phyloP scores from a whole-genome alignment of 37 sponge, comb jelly and placozoan species.

The Cladorhizidae sp. region DNA sequence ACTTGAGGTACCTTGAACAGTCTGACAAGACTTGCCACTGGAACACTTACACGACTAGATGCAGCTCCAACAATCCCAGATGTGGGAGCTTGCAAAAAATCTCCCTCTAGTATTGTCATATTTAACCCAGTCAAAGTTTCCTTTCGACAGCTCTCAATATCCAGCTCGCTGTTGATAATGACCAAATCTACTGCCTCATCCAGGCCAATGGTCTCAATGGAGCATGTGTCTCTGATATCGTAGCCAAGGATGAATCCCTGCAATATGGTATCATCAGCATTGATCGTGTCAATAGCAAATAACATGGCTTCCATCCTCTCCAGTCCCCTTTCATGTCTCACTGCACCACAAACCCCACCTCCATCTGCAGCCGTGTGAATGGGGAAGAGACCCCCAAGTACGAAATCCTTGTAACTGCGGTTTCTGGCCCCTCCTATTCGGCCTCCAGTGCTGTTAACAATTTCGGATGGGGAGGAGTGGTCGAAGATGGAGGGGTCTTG shows the following conservation, averaged over 20 bases:
- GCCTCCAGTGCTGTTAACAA: constrained; percentile 1
- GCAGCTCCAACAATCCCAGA: no score
- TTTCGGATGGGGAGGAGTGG: background rate
- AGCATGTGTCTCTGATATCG: no score
- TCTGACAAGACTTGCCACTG: constrained; percentile 69
- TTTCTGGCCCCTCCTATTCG: constrained; percentile 55
- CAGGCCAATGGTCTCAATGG: constrained; percentile 64
- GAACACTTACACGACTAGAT: constrained; percentile 55
- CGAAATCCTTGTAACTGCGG: constrained; percentile 49
- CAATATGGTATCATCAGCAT: constrained; percentile 55
- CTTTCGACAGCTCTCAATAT: constrained; percentile 31
- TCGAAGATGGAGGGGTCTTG: background rate
- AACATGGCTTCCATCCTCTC: constrained; percentile 94
- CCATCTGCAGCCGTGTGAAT: constrained; percentile 38
- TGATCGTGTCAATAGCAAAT: constrained; percentile 73
- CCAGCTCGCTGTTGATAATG: constrained; percentile 46
- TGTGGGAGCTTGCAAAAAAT: constrained; percentile 11
- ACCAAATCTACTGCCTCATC: constrained; percentile 79
- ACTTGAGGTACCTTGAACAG: constrained; percentile 78
- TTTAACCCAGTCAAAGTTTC: background rate
- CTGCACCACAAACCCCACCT: constrained; percentile 24
- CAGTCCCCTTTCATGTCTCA: constrained; percentile 60
- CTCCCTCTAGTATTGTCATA: background rate
- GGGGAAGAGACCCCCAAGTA: constrained; percentile 89
- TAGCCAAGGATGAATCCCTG: constrained; percentile 62